Evolutionary conservation across 2,797 vertebrate genomes (phyloP).

Genomic region (Notamacropus eugenii): DNA sequence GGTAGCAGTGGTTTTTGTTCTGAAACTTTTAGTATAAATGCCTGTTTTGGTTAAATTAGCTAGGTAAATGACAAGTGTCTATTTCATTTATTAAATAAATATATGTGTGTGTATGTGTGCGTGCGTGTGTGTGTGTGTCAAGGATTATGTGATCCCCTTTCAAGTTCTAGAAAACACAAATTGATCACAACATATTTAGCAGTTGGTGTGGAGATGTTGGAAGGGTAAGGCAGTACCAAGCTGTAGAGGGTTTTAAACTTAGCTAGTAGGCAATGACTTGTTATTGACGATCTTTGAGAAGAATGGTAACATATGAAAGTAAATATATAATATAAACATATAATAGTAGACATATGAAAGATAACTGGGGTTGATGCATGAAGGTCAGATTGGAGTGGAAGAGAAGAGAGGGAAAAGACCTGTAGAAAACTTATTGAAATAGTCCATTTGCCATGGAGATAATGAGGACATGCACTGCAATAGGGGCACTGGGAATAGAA

Average conservation of each 20-base stretch:
- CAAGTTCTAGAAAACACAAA: too few relatives aligned
- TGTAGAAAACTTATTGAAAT: not conserved
- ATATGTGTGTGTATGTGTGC: too few relatives aligned
- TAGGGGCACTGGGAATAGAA: not conserved
- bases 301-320: not conserved
- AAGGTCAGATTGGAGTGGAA: not conserved
- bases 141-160: too few relatives aligned
- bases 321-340: not conserved
- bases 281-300: not conserved
- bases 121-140: too few relatives aligned
- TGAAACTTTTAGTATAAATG: not conserved
- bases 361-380: not conserved
- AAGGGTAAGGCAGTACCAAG: too few relatives aligned
- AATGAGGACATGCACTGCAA: not conserved
- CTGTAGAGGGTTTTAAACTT: not conserved
- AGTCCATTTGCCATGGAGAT: not conserved
- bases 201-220: too few relatives aligned
- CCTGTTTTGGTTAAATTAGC: not conserved
- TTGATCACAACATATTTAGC: too few relatives aligned
- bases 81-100: not conserved
- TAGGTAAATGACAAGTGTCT: conserved; percentile 5
- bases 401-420: not conserved
- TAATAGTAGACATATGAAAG: not conserved
- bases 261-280: not conserved
- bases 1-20: not conserved